These are phyloP conservation scores for Tachystola acroxantha DNA, from an alignment of 2,888 invertebrate genomes.

Conservation along the genomic window DNA sequence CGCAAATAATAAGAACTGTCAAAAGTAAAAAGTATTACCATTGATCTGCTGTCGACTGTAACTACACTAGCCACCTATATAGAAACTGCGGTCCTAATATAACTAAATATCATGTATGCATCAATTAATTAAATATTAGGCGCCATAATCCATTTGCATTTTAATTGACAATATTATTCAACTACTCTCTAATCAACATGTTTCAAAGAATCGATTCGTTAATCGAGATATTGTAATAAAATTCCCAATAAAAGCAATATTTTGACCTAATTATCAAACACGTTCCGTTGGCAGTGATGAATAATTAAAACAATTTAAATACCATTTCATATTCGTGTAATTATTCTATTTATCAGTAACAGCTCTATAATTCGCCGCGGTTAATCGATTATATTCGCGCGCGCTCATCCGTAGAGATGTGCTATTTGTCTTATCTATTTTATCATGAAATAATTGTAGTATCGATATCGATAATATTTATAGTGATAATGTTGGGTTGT, in stretches of 20 bases:
- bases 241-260: conserved; percentile 18
- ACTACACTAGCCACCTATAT: too few species aligned
- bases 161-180: too few species aligned
- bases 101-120: too few species aligned
- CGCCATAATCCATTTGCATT: too few species aligned
- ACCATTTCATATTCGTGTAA: conserved; percentile 24
- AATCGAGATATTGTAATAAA: conserved; percentile 22
- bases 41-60: too few species aligned
- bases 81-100: too few species aligned
- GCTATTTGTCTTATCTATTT: too few species aligned
- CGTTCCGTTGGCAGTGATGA: conserved; percentile 20
- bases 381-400: conserved; percentile 50
- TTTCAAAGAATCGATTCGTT: conserved; percentile 18
- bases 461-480: conserved; percentile 7
- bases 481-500: too few species aligned
- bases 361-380: conserved; percentile 38
- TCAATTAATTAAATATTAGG: too few species aligned
- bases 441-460: too few species aligned
- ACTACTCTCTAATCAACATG: conserved; percentile 9
- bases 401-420: conserved; percentile 33
- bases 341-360: conserved; percentile 41
- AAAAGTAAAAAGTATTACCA: too few species aligned
- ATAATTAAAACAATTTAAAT: conserved; percentile 16
- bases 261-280: conserved; percentile 15
- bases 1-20: too few species aligned